Evolutionary conservation across 2,797 vertebrate species (phyloP).

Genomic region (Centropyge bicolor): DNA sequence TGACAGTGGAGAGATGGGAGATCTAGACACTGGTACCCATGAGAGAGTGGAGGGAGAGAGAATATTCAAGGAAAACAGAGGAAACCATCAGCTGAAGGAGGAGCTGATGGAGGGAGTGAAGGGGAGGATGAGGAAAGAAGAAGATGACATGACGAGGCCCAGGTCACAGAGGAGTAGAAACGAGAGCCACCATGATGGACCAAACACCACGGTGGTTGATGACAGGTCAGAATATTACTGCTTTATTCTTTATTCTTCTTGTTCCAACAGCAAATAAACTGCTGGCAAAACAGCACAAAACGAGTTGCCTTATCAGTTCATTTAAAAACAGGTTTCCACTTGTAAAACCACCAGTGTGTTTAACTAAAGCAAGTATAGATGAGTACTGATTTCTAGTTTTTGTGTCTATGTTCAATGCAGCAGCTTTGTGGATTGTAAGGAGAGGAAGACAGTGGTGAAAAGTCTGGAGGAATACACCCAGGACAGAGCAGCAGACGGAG

Average conservation of each 20-base stretch:
- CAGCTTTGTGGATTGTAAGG: constrained; percentile 85
- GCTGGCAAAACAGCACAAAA: not conserved
- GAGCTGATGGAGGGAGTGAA: constrained; percentile 15
- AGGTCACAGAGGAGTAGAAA: constrained; percentile 82
- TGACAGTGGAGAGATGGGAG: not conserved
- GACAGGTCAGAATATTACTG: constrained; percentile 85
- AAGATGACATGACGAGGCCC: constrained; percentile 49
- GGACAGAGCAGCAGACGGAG: constrained; percentile 85
- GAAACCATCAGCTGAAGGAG: not conserved
- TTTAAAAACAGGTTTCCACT: not conserved
- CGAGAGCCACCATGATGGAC: constrained; percentile 81
- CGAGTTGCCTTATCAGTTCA: not conserved
- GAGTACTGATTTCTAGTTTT: not conserved
- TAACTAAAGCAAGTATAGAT: not conserved
- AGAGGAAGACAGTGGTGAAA: constrained; percentile 87
- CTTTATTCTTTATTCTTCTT: too few species aligned
- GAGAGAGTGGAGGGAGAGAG: constrained; percentile 2
- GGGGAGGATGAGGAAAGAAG: constrained; percentile 7
- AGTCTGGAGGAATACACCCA: constrained; percentile 90
- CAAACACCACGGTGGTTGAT: constrained; percentile 81
- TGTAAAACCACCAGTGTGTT: not conserved
- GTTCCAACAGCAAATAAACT: too few species aligned
- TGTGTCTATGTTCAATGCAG: constrained; percentile 65
- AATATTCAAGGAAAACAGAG: not conserved
- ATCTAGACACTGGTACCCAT: not conserved